Percentiles rank a stretch among this genome's conserved stretches.
Conservation (phyloP, 2,113 vertebrate species). For the Thunnus maccoyii region DNA sequence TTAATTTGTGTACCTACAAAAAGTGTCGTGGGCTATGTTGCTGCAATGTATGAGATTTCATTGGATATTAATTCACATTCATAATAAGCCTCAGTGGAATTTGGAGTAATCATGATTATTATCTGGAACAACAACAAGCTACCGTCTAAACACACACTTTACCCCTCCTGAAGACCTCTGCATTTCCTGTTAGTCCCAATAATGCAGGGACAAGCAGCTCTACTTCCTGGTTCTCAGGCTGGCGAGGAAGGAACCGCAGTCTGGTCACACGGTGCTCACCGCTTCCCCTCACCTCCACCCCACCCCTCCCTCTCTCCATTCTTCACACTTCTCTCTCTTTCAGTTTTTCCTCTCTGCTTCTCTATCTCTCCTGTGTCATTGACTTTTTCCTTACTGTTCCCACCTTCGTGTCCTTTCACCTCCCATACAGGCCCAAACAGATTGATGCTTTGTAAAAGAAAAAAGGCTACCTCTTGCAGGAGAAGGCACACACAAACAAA, state of each 20-base stretch:
- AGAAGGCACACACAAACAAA: conserved; percentile 38
- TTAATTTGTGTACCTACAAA: background rate
- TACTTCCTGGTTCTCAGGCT: conserved; percentile 88
- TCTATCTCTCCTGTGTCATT: conserved; percentile 37
- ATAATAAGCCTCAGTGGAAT: background rate
- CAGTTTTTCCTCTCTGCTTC: conserved; percentile 33
- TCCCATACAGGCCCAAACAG: conserved; percentile 63
- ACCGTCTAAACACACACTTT: conserved; percentile 38
- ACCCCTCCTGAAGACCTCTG: conserved; percentile 82
- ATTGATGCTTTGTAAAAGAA: conserved; percentile 17
- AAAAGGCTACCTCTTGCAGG: conserved; percentile 41
- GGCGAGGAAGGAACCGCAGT: conserved; percentile 84
- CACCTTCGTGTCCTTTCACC: conserved; percentile 57
- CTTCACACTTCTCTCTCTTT: conserved; percentile 46
- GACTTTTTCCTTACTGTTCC: conserved; percentile 45
- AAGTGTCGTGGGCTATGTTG: background rate
- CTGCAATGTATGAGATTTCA: background rate
- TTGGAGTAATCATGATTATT: conserved; percentile 10
- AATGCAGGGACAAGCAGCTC: conserved; percentile 83
- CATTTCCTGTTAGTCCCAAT: conserved; percentile 87
- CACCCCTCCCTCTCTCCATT: conserved; percentile 43
- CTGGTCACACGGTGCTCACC: conserved; percentile 85
- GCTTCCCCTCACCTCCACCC: conserved; percentile 46
- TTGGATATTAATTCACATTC: background rate
- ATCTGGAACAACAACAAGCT: conserved; percentile 32